Evolutionary conservation across 2,888 invertebrate species (phyloP).

Genomic region (Hirtodrosophila alboralis): DNA sequence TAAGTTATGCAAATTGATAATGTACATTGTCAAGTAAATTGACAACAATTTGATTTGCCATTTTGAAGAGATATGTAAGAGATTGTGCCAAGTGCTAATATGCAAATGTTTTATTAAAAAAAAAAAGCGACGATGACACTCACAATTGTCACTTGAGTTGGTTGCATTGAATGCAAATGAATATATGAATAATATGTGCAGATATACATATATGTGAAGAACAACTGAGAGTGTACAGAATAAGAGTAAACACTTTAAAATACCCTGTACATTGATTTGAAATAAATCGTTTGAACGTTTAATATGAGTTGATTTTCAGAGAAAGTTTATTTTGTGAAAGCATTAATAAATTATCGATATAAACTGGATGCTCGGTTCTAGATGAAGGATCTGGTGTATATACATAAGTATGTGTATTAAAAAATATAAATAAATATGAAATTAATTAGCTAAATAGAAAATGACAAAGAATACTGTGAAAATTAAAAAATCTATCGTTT

Average conservation of each 20-base stretch:
- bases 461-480: no score
- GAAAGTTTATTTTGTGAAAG: no score
- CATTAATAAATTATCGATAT: no score
- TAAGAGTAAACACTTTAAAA: no score
- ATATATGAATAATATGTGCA: conserved; percentile 51
- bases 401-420: no score
- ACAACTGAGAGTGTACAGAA: background rate
- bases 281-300: background rate
- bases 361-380: no score
- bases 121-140: conserved; percentile 53
- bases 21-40: conserved; percentile 53
- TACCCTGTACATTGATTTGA: conserved; percentile 17
- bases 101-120: conserved; percentile 54
- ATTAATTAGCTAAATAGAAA: no score
- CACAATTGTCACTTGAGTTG: conserved; percentile 55
- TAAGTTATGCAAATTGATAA: conserved; percentile 68
- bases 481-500: no score
- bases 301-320: no score
- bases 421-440: no score
- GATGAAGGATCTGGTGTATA: no score
- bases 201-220: no score
- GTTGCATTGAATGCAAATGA: conserved; percentile 71
- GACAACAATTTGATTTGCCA: conserved; percentile 76
- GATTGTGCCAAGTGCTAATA: conserved; percentile 60
- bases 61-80: conserved; percentile 45